Conservation (phyloP, 2,797 vertebrate genomes). For the Labroides dimidiatus region DNA sequence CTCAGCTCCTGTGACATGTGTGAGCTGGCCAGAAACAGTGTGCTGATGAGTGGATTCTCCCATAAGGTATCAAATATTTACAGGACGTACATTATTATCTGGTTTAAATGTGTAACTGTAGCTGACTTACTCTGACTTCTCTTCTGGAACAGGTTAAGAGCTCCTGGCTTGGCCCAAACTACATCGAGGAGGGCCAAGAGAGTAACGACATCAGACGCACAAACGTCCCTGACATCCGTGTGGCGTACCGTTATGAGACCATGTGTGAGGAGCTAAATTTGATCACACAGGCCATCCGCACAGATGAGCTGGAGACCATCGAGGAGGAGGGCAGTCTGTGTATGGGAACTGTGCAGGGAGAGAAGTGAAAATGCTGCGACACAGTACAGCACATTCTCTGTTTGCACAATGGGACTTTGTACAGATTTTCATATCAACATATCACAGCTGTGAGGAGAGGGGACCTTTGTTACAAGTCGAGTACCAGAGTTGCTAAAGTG, state of each 20-base stretch:
- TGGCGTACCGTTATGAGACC: slow-evolving; percentile 95
- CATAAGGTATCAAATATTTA: slow-evolving; percentile 84
- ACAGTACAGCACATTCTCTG: slow-evolving; percentile 21
- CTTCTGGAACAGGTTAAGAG: slow-evolving; percentile 87
- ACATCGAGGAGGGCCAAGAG: slow-evolving; percentile 91
- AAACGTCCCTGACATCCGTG: slow-evolving; percentile 96
- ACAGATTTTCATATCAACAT: slow-evolving; percentile 56
- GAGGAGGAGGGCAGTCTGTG: slow-evolving; percentile 85
- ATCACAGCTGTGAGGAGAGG: slow-evolving; percentile 48
- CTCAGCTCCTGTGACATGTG: slow-evolving; percentile 99
- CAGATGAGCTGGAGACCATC: slow-evolving; percentile 91
- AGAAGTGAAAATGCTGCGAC: slow-evolving; percentile 50
- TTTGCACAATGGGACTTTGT: slow-evolving; percentile 50
- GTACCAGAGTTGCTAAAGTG: slow-evolving; percentile 25
- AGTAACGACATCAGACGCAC: slow-evolving; percentile 96
- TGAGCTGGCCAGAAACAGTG: slow-evolving; percentile 96
- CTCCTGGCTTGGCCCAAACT: slow-evolving; percentile 94
- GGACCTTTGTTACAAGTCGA: slow-evolving; percentile 28
- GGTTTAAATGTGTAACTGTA: too few species aligned
- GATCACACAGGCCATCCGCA: slow-evolving; percentile 94
- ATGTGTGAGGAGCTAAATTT: slow-evolving; percentile 96
- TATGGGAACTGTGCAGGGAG: slow-evolving; percentile 60
- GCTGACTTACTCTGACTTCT: neutral
- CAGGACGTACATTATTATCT: too few species aligned
- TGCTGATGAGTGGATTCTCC: slow-evolving; percentile 97